Base-by-base conservation (phyloP, 2,797 vertebrate species). In the Sandelia bainsii region DNA sequence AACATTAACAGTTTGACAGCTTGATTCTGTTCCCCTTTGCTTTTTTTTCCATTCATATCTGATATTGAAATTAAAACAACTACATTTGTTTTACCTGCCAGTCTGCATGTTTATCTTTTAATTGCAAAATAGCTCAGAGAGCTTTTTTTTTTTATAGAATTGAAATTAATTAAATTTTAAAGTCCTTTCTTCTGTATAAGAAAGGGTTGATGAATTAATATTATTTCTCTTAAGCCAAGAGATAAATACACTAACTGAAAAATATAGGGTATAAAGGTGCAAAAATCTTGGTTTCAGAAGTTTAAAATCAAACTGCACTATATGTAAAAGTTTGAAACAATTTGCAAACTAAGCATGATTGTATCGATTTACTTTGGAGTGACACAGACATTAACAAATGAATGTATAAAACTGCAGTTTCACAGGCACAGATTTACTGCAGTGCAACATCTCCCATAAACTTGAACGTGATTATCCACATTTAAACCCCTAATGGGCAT, bases 1-100 rank as follows among this genome's bases (percentile, higher is more conserved):
- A 69, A 66, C 61, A 69, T 87, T 83, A 89, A 87, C 72, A 79
- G 27, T 76, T 78, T 79, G 78, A 80, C 74, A 65, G 74, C 59
- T 74, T 83, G 73, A 87, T 81, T 81, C 60, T 29, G 71, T 79
- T 80, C 74, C 54, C 67, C 68, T 80, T 70, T 27, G 22, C 49
- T 75, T 54, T 34, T 75, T 54, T 29, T 23, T 17, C 23, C 19
- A 54, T 57, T 12, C 34, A 50, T 74, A 63, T 78, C 56, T 75
- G 56, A 77, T 67, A 61, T 58, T 62, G 10, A 81, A 80, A 86
- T 82, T 37, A 81, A 81, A 76, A 78, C 53, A 59, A 40, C 27
- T 72, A 72, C 0, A 87, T 86, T 79, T 72, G 42, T 69, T 63
- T 68, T 32, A 27, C 49, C 61, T 65, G 69, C 62, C 22, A 40